A percentile compares a stretch with the other conserved stretches of the same genome.
Conservation (phyloP, 2,113 vertebrate species). For the Oryzias javanicus region DNA sequence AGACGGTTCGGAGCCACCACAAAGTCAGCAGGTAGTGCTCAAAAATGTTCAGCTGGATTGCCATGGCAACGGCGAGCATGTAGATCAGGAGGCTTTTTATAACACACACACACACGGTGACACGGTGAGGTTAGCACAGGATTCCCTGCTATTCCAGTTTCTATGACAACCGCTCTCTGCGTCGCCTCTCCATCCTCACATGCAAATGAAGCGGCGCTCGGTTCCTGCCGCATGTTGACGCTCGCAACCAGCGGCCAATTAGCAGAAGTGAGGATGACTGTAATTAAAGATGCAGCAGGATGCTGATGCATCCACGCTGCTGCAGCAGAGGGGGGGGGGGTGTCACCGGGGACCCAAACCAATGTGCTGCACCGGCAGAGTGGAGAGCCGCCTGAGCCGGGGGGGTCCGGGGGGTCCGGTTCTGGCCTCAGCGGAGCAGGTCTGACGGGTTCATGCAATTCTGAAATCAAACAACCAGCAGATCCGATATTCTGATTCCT, state of each 20-base stretch:
- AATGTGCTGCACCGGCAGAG: too few species aligned
- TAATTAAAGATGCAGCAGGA: conserved; percentile 26
- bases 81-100: conserved; percentile 63
- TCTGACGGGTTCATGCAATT: too few species aligned
- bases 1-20: not conserved
- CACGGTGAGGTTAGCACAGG: conserved; percentile 70
- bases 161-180: conserved; percentile 62
- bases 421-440: too few species aligned
- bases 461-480: too few species aligned
- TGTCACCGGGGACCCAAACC: too few species aligned
- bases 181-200: conserved; percentile 29
- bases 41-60: conserved; percentile 55
- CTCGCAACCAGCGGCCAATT: conserved; percentile 26
- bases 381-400: too few species aligned
- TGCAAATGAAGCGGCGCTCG: conserved; percentile 32
- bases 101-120: conserved; percentile 44
- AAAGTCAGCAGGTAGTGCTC: conserved; percentile 43
- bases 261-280: conserved; percentile 21
- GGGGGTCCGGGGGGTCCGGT: too few species aligned
- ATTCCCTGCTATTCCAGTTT: conserved; percentile 74
- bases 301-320: not conserved
- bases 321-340: too few species aligned
- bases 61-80: conserved; percentile 64
- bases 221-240: conserved; percentile 29
- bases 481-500: too few species aligned